These are phyloP conservation scores for Lordiphosa collinella DNA, from an alignment of 1,140 invertebrate genomes.

Conservation along the genomic window DNA sequence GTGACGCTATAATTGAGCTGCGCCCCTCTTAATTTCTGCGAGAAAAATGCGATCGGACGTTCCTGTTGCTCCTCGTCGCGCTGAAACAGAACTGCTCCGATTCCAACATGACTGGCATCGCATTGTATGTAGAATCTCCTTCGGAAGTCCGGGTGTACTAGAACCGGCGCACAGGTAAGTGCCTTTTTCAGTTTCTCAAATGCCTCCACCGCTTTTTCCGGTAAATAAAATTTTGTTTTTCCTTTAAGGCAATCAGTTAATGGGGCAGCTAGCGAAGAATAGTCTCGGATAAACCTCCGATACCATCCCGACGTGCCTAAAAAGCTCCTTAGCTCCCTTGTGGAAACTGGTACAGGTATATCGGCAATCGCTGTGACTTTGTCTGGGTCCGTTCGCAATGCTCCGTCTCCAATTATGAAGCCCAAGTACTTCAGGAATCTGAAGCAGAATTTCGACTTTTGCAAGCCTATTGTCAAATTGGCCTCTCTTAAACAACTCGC, in stretches of 20 bases:
- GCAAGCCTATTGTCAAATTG: too few relatives aligned
- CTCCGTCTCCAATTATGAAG: too few relatives aligned
- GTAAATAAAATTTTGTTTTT: constrained; percentile 20
- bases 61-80: constrained; percentile 33
- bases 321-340: constrained; percentile 16
- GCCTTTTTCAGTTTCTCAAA: too few relatives aligned
- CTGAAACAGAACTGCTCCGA: constrained; percentile 54
- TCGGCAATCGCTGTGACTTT: too few relatives aligned
- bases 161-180: constrained; percentile 23
- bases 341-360: too few relatives aligned
- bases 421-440: too few relatives aligned
- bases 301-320: constrained; percentile 67
- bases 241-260: too few relatives aligned
- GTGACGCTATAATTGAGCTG: constrained; percentile 22
- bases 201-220: too few relatives aligned
- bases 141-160: constrained; percentile 30
- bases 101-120: constrained; percentile 35
- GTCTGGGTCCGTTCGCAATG: too few relatives aligned
- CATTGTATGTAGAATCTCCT: constrained; percentile 28
- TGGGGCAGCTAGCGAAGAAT: too few relatives aligned
- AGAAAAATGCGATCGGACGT: constrained; percentile 70
- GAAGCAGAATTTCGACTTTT: too few relatives aligned
- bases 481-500: too few relatives aligned
- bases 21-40: constrained; percentile 38
- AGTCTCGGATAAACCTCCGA: constrained; percentile 63